These are phyloP conservation scores for Cheilinus undulatus DNA, from an alignment of 2,113 vertebrate genomes.

Conservation along the genomic window DNA sequence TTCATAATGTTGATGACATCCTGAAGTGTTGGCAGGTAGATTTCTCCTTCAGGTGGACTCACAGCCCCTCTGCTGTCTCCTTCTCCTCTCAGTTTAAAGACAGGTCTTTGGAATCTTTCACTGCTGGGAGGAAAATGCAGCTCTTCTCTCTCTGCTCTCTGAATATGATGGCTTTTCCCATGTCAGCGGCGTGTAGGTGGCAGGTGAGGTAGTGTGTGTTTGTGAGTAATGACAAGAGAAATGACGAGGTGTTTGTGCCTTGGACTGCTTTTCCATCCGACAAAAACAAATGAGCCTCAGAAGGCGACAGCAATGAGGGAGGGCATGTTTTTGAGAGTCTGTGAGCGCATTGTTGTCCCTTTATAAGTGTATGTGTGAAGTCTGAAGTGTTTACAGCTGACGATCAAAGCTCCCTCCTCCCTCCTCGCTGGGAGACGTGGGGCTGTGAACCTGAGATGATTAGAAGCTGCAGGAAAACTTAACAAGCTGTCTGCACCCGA, in stretches of 20 bases:
- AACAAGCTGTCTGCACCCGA: constrained; percentile 64
- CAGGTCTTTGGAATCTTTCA: constrained; percentile 18
- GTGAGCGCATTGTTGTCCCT: background rate
- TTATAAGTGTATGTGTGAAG: background rate
- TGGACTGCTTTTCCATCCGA: constrained; percentile 20
- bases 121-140: constrained; percentile 2
- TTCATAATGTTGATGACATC: background rate
- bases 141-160: constrained; percentile 7
- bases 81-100: background rate
- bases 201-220: constrained; percentile 1
- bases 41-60: constrained; percentile 6
- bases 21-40: constrained; percentile 1
- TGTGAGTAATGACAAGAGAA: constrained; percentile 26
- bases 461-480: constrained; percentile 64
- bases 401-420: constrained; percentile 62
- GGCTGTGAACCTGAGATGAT: constrained; percentile 67
- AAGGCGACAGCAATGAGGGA: constrained; percentile 26
- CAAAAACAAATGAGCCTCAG: constrained; percentile 42
- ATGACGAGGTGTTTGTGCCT: constrained; percentile 29
- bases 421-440: constrained; percentile 22
- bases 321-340: constrained; percentile 4
- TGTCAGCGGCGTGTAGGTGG: constrained; percentile 25
- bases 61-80: background rate
- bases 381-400: constrained; percentile 50
- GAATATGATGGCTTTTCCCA: constrained; percentile 25